These are phyloP conservation scores for Mercenaria mercenaria DNA, from an alignment of 1,140 invertebrate species.

Conservation along the genomic window DNA sequence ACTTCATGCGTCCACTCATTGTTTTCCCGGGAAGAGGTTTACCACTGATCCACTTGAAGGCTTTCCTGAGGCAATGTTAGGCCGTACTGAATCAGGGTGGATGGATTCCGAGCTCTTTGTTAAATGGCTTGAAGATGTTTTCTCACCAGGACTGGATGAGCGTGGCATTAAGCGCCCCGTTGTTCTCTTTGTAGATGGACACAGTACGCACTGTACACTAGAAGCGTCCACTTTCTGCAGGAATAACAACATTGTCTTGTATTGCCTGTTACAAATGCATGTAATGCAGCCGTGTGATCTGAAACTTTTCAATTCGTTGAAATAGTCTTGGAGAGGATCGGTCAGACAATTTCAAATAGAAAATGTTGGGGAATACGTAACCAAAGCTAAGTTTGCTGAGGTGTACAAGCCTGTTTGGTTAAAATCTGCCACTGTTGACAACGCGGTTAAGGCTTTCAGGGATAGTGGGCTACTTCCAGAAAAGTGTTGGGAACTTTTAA, in stretches of 20 bases:
- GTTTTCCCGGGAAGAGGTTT: slow-evolving; percentile 42
- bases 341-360: not conserved
- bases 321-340: not conserved
- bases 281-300: slow-evolving; percentile 30
- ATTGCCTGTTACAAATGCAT: slow-evolving; percentile 1
- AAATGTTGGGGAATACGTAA: slow-evolving; percentile 32
- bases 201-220: not conserved
- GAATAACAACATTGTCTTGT: not conserved
- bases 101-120: slow-evolving; percentile 38
- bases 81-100: slow-evolving; percentile 26
- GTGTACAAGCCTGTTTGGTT: slow-evolving; percentile 19
- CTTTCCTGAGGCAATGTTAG: slow-evolving; percentile 27
- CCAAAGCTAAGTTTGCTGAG: slow-evolving; percentile 4
- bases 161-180: not conserved
- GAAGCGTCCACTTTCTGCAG: slow-evolving; percentile 8
- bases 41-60: slow-evolving; percentile 17
- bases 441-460: not conserved
- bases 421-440: slow-evolving; percentile 6
- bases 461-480: not conserved
- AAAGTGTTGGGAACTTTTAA: not conserved
- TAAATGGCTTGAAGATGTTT: slow-evolving; percentile 14
- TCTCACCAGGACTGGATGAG: slow-evolving; percentile 5
- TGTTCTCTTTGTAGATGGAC: slow-evolving; percentile 30
- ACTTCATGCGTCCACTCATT: not conserved
- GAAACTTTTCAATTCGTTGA: not conserved